Conservation (phyloP, 1,140 invertebrate genomes). For the Philopotamus ludificatus region DNA sequence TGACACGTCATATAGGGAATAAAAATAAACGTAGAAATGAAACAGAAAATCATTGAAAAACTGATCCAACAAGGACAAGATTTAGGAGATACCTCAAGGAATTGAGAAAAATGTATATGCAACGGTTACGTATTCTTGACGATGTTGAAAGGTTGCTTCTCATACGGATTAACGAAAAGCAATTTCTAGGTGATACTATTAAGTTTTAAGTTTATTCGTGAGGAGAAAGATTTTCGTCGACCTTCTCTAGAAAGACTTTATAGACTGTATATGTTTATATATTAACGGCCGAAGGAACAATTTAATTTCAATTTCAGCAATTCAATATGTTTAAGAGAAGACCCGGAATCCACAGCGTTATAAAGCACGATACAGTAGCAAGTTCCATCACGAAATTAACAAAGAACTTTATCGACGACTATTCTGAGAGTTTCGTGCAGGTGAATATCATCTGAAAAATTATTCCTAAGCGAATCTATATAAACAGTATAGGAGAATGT, state of each 20-base stretch:
- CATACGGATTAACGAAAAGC: conserved; percentile 28
- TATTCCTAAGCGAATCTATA: conserved; percentile 46
- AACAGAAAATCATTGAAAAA: too few relatives aligned
- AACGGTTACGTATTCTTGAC: conserved; percentile 28
- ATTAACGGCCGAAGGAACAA: conserved; percentile 18
- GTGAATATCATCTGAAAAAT: conserved; percentile 49
- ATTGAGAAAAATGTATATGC: conserved; percentile 20
- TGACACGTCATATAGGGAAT: too few relatives aligned
- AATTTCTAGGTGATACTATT: conserved; percentile 27
- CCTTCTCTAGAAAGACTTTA: conserved; percentile 8
- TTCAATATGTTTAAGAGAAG: conserved; percentile 9
- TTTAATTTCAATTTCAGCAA: too few relatives aligned
- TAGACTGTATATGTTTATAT: too few relatives aligned
- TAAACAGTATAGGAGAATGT: conserved; percentile 42
- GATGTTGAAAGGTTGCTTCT: conserved; percentile 33
- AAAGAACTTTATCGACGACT: conserved; percentile 13
- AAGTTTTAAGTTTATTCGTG: conserved; percentile 17
- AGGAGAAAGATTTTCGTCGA: conserved; percentile 10
- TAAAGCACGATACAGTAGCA: not conserved
- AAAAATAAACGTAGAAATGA: too few relatives aligned
- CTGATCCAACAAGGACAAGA: conserved; percentile 35
- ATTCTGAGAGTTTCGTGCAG: conserved; percentile 43
- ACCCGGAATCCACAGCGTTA: too few relatives aligned
- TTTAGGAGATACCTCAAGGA: conserved; percentile 23
- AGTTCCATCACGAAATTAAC: not conserved